Base-by-base conservation (phyloP, 2,113 vertebrate species). In the Melanerpes aurifrons region DNA sequence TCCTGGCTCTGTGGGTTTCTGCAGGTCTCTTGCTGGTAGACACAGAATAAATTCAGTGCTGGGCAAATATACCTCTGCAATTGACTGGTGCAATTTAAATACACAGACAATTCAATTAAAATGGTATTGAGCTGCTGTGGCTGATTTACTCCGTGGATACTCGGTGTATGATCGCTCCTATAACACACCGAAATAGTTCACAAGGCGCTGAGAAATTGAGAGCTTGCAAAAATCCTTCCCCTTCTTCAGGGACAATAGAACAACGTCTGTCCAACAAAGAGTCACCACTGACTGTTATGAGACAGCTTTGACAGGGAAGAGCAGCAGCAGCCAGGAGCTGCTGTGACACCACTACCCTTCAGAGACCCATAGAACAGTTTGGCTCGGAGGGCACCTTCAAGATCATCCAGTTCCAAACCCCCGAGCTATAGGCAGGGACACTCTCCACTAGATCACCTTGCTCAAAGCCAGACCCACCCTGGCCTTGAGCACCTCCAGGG, bases 31-130 rank as follows among this genome's bases (percentile, higher is more conserved):
- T 95, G 93, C 74, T 87, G n/a, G 61, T 76, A 89, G 88, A 79
- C 72, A 87, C 32, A 92, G 74, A 95, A 93, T 93, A 94, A 93
- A 96, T 73, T 45, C 47, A 85, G 76, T 84, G 58, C 68, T 75
- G 32, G 45, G 63, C 16, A 95, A 96, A 93, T 82, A 92, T 73
- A 94, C 92, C 47, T 87, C 71, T 89, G 71, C 80, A 95, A 81
- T 83, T 74, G 82, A 92, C 69, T 87, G 78, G 85, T 95, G 94
- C 86, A 92, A 95, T 94, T 95, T 93, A 93, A 96, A 94, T 92
- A 92, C 71, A 71, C n/a, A 86, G 89, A 79, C 88, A 95, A 83
- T 90, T 95, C 92, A 90, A 95, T 96, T 95, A 90, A 95, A 92
- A 94, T 47, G 31, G 64, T 96, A 96, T 95, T 89, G 95, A 95